Percentiles rank a stretch among this genome's conserved stretches.
These are phyloP conservation scores for Calosoma granatense DNA, from an alignment of 1,140 invertebrate genomes.

Conservation along the genomic window DNA sequence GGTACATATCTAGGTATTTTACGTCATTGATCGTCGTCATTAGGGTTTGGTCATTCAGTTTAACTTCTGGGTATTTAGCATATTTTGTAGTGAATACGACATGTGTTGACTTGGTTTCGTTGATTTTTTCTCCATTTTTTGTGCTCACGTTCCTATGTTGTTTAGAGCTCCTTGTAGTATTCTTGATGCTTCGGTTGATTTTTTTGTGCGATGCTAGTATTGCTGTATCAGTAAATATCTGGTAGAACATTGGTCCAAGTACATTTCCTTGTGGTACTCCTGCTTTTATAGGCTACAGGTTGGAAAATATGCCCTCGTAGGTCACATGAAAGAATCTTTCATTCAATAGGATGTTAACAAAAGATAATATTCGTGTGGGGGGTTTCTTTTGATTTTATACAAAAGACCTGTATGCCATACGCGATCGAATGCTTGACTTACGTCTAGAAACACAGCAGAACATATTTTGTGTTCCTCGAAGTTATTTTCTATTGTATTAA, in stretches of 20 bases:
- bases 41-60: slow-evolving; percentile 13
- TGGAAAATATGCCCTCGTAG: slow-evolving; percentile 11
- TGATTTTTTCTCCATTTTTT: slow-evolving; percentile 25
- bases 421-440: slow-evolving; percentile 25
- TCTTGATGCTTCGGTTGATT: slow-evolving; percentile 8
- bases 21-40: too few relatives aligned
- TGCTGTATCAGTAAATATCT: slow-evolving; percentile 20
- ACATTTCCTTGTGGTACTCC: slow-evolving; percentile 18
- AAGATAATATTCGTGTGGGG: slow-evolving; percentile 12
- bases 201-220: slow-evolving; percentile 13
- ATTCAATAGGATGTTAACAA: slow-evolving; percentile 20
- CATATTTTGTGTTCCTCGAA: slow-evolving; percentile 16
- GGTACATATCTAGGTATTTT: slow-evolving; percentile 19
- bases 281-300: slow-evolving; percentile 15
- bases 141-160: slow-evolving; percentile 17
- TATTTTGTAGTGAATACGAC: slow-evolving; percentile 13
- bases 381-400: slow-evolving; percentile 18
- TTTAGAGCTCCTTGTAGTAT: slow-evolving; percentile 18
- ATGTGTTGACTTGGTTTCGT: slow-evolving; percentile 21
- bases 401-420: slow-evolving; percentile 24
- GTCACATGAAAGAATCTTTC: slow-evolving; percentile 18
- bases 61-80: slow-evolving; percentile 11
- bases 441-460: slow-evolving; percentile 21
- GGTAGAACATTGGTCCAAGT: slow-evolving; percentile 12
- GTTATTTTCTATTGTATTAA: slow-evolving; percentile 7